Evolutionary conservation across 2,113 vertebrate genomes (phyloP), one percentile per base, ranked within the genome.

Genomic region (Sakesphorus luctuosus): DNA sequence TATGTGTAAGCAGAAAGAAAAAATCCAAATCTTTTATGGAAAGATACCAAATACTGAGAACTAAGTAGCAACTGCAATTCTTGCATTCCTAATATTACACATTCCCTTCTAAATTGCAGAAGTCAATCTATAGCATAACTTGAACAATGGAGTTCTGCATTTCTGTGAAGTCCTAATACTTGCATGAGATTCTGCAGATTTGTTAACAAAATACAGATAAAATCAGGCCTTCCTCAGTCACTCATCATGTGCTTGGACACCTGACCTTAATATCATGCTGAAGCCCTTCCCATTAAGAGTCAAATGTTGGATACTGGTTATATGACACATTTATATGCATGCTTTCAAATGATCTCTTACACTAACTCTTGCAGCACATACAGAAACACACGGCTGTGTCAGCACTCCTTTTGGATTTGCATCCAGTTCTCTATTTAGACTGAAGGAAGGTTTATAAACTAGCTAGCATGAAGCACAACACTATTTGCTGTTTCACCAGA

Each of bases 271-370:
- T 8, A 14, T 0, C 47, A 62, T 13, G 38, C 52, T 65, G 35
- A 73, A 81, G 47, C 28, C 33, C 26, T 46, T 78, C 38, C 35
- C 44, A 10, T 3, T 33, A 73, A 10, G 31, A 46, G 35, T 23
- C 53, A 38, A 44, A 49, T 12, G 21, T 1, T 5, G 2, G 33
- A 23, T 59, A 46, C 23, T 0, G 1, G 10, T 52, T 65, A 44
- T 0, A 8, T 55, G 80, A 53, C 14, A 47, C 12, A 6, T 18
- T 82, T 61, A 44, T 72, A 66, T n/a, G 63, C 46, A 29, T 0
- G 6, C 18, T 55, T 71, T n/a, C 47, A 52, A 65, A 33, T 4
- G 6, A 40, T 72, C 29, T 84, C 74, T 81, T 40, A 68, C 11
- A 71, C 44, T 31, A 71, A 61, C 17, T 52, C 25, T 83, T 62